phyloP scores from a whole-genome alignment of 1,140 invertebrate species.

The Drosophila trapezifrons region DNA sequence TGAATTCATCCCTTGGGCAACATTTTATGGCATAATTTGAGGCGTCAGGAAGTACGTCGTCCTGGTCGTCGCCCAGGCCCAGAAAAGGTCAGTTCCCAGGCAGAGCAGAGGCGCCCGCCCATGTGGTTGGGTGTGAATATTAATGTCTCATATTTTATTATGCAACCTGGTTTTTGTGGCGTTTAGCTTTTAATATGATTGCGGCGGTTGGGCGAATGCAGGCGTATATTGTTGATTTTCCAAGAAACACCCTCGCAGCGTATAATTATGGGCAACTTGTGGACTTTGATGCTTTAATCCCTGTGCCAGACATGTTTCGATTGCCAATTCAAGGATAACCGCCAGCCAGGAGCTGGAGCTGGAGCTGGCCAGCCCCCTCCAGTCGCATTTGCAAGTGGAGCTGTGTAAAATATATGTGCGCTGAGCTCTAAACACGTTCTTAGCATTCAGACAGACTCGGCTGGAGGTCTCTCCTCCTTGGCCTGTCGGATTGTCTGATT shows the following conservation, averaged over 20 bases:
- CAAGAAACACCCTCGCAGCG: not conserved
- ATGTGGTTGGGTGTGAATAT: slow-evolving; percentile 67
- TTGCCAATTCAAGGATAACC: slow-evolving; percentile 29
- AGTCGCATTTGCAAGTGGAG: slow-evolving; percentile 27
- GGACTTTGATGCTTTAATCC: slow-evolving; percentile 34
- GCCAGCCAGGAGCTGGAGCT: slow-evolving; percentile 7
- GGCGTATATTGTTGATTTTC: slow-evolving; percentile 59
- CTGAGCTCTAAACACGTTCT: slow-evolving; percentile 60
- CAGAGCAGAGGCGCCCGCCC: not conserved
- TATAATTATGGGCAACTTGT: slow-evolving; percentile 33
- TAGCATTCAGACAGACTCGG: slow-evolving; percentile 55
- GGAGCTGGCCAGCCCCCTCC: too few relatives aligned
- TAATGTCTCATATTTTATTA: slow-evolving; percentile 81
- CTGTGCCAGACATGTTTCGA: slow-evolving; percentile 34
- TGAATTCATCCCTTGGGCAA: slow-evolving; percentile 81
- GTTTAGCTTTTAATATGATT: slow-evolving; percentile 71
- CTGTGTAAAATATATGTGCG: slow-evolving; percentile 36
- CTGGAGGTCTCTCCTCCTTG: slow-evolving; percentile 15
- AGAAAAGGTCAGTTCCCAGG: slow-evolving; percentile 36
- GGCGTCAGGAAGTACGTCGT: slow-evolving; percentile 69
- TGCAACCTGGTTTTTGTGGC: slow-evolving; percentile 51
- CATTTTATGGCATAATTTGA: slow-evolving; percentile 82
- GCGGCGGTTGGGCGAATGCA: slow-evolving; percentile 2
- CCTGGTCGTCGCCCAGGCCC: slow-evolving; percentile 18
- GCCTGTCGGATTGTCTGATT: slow-evolving; percentile 67